Evolutionary conservation across 2,113 vertebrate genomes (phyloP).

Genomic region (Collichthys lucidus): DNA sequence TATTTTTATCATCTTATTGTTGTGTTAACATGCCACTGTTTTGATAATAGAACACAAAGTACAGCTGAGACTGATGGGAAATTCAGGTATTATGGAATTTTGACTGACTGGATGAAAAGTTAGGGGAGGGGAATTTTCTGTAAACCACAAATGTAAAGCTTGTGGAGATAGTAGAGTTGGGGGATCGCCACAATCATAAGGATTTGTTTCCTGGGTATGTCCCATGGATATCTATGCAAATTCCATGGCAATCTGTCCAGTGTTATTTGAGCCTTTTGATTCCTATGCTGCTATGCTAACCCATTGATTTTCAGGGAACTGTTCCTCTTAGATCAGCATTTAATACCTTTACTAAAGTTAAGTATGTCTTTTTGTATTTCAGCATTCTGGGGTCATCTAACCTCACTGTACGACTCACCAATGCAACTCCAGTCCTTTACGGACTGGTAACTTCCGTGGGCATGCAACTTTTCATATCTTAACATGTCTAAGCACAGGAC

Average conservation of each 20-base stretch:
- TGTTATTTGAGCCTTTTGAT: background rate
- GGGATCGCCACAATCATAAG: background rate
- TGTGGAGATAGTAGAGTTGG: background rate
- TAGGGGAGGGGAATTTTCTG: background rate
- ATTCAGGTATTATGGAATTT: no score
- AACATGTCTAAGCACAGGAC: no score
- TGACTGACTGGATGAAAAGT: no score
- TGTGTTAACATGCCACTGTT: no score
- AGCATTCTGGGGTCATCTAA: background rate
- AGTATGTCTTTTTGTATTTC: background rate
- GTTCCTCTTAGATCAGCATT: background rate
- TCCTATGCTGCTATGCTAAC: no score
- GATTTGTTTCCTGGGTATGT: background rate
- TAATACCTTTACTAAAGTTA: slow-evolving; percentile 9
- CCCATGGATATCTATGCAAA: background rate
- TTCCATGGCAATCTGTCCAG: background rate
- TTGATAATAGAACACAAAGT: no score
- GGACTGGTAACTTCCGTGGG: no score
- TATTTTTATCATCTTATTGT: no score
- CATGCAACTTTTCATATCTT: no score
- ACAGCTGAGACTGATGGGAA: no score
- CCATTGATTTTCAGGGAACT: background rate
- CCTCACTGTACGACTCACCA: no score
- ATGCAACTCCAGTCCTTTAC: no score
- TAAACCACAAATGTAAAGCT: background rate